Percentiles rank a stretch among this genome's conserved stretches.
Evolutionary conservation across 2,113 vertebrate species (phyloP).

Genomic region (Polypterus bichir): DNA sequence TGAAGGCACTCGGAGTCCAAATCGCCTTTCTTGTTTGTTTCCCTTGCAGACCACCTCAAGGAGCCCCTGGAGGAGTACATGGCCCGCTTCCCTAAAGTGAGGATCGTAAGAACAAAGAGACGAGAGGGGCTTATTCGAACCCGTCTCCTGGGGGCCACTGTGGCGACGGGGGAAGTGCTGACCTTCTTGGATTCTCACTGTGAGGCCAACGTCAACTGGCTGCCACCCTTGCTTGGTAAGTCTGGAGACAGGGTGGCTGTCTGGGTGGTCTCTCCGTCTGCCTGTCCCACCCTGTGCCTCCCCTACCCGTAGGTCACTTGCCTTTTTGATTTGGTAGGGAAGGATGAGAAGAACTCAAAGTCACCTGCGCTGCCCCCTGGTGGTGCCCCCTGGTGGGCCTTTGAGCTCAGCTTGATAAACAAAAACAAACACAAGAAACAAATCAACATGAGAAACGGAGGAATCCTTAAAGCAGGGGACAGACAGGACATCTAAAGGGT

Average conservation of each 20-base stretch:
- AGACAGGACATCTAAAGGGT: no score
- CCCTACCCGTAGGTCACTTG: no score
- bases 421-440: no score
- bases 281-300: no score
- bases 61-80: constrained; percentile 69
- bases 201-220: constrained; percentile 81
- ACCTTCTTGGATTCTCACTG: constrained; percentile 83
- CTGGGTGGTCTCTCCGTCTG: not conserved
- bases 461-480: no score
- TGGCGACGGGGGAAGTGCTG: constrained; percentile 72
- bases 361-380: no score
- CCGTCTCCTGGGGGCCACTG: constrained; percentile 64
- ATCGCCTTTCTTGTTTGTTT: constrained; percentile 14
- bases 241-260: constrained; percentile 9
- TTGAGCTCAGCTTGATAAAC: no score
- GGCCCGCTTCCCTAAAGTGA: constrained; percentile 70
- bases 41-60: constrained; percentile 63
- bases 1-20: no score
- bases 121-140: constrained; percentile 78
- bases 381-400: no score
- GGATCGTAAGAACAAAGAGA: constrained; percentile 73
- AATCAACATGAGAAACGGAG: no score
- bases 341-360: no score
- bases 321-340: no score
- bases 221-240: constrained; percentile 76